Conservation (phyloP, 2,797 vertebrate species). For the Stomatorhinus walkeri region DNA sequence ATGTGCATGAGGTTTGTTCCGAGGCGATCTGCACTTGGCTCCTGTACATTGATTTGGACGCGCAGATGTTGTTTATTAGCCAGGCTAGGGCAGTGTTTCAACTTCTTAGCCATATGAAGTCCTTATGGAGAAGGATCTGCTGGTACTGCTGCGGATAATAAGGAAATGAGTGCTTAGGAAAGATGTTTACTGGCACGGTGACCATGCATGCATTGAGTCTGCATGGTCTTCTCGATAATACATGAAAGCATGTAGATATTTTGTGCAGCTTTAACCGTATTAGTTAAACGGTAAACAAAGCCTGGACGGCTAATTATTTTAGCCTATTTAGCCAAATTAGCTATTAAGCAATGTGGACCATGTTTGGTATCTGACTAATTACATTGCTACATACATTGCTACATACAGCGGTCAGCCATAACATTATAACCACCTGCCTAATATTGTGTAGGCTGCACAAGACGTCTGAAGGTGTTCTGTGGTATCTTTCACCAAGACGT, state of each 20-base stretch:
- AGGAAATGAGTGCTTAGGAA: background rate
- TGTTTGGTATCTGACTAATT: background rate
- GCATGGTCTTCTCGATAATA: background rate
- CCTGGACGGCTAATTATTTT: background rate
- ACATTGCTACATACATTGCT: background rate
- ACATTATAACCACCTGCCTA: background rate
- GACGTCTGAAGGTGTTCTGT: background rate
- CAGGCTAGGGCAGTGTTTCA: background rate
- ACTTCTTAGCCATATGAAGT: background rate
- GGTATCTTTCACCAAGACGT: background rate
- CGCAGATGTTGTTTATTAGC: conserved; percentile 1
- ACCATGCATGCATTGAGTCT: background rate
- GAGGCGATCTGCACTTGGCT: background rate
- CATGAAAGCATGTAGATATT: background rate
- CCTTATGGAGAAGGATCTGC: background rate
- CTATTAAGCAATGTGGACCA: background rate
- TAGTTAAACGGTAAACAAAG: background rate
- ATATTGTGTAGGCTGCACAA: background rate
- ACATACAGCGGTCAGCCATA: background rate
- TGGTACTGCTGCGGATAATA: background rate
- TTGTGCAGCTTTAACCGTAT: background rate
- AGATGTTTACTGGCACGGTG: background rate
- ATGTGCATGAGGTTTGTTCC: background rate
- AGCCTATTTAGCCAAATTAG: background rate
- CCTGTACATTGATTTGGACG: background rate